phyloP scores from a whole-genome alignment of 2,888 invertebrate species.

The Acleris sparsana region DNA sequence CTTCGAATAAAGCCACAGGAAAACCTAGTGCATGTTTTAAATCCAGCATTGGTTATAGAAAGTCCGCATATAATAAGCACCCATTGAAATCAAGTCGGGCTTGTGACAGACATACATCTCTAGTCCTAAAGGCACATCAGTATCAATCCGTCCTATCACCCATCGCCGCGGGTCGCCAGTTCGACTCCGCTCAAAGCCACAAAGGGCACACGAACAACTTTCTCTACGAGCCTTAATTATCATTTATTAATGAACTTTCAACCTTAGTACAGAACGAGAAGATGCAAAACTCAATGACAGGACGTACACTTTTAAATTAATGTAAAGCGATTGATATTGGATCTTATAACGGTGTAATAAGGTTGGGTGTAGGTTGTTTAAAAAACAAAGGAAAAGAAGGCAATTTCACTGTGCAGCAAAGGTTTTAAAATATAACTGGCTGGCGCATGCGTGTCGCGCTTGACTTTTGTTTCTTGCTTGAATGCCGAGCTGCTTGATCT shows the following conservation, averaged over 20 bases:
- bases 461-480: neutral
- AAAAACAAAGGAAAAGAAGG: slow-evolving; percentile 3
- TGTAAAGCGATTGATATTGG: neutral
- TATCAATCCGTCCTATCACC: neutral
- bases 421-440: slow-evolving; percentile 5
- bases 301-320: neutral
- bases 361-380: neutral
- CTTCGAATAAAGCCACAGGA: too few species aligned
- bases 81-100: neutral
- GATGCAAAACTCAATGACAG: neutral
- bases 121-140: slow-evolving; percentile 1
- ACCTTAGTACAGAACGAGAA: neutral
- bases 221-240: neutral
- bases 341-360: neutral
- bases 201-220: neutral
- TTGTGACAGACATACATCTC: slow-evolving; percentile 1
- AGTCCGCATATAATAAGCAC: too few species aligned
- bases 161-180: slow-evolving; percentile 1
- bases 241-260: neutral
- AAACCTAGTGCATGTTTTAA: too few species aligned
- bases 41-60: too few species aligned
- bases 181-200: neutral
- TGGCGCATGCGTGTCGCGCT: slow-evolving; percentile 3
- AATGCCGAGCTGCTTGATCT: too few species aligned
- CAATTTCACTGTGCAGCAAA: slow-evolving; percentile 2